Conservation (phyloP, 2,113 vertebrate species). For the Equus quagga region DNA sequence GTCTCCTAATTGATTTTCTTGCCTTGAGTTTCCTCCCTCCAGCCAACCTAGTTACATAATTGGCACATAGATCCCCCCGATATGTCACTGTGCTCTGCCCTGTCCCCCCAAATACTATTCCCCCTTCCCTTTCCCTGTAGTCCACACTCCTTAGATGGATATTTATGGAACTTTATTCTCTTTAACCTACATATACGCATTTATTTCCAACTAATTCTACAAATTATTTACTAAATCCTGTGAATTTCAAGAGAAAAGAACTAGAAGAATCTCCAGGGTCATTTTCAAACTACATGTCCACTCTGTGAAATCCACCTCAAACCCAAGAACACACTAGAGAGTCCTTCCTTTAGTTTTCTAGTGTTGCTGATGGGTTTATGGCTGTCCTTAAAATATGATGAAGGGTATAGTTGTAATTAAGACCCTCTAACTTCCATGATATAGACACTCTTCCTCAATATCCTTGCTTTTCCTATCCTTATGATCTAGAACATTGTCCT, state of each 20-base stretch:
- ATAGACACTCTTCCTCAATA: not conserved
- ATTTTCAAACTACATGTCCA: not conserved
- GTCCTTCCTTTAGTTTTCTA: not conserved
- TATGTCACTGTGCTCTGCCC: rapidly evolving
- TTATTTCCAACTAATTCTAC: not conserved
- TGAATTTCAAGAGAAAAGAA: not conserved
- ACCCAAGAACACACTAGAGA: not conserved
- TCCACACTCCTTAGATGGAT: not conserved
- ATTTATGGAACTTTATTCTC: not conserved
- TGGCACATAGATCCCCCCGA: too few species aligned
- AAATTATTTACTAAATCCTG: not conserved
- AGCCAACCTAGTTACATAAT: not conserved
- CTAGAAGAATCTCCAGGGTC: not conserved
- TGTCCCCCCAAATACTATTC: not conserved
- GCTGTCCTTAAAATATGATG: not conserved
- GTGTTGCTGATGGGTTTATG: not conserved
- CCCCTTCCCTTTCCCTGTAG: not conserved
- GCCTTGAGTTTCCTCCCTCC: not conserved
- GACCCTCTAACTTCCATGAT: not conserved
- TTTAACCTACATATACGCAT: not conserved
- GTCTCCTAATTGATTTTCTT: not conserved
- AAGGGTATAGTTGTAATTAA: not conserved
- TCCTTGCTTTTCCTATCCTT: not conserved
- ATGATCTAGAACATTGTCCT: not conserved
- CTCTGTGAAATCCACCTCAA: not conserved